phyloP scores from a whole-genome alignment of 2,888 invertebrate genomes.

The Sminthurides aquaticus region DNA sequence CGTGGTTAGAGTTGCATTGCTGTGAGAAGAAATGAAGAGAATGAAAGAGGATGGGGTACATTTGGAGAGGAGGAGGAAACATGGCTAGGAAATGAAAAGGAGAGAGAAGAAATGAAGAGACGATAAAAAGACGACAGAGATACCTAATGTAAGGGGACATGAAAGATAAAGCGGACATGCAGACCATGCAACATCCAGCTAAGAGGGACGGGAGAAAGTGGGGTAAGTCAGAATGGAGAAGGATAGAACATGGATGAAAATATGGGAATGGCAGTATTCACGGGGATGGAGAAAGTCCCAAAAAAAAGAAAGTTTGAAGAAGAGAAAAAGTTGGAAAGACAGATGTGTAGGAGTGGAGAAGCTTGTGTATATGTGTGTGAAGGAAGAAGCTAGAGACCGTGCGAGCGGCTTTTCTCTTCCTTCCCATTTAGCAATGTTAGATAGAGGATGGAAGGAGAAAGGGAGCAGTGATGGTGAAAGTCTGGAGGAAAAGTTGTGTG shows the following conservation, averaged over 20 bases:
- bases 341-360: conserved; percentile 7
- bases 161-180: not conserved
- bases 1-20: not conserved
- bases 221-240: too few relatives aligned
- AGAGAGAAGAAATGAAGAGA: not conserved
- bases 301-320: not conserved
- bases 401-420: not conserved
- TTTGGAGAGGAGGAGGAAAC: not conserved
- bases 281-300: too few relatives aligned
- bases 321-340: conserved; percentile 2
- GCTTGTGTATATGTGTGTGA: not conserved
- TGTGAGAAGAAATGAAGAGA: not conserved
- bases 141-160: not conserved
- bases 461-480: not conserved
- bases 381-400: not conserved
- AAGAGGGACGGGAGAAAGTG: too few relatives aligned
- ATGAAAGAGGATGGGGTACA: not conserved
- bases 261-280: too few relatives aligned
- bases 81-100: not conserved
- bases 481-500: not conserved
- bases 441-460: not conserved
- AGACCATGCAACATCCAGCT: not conserved
- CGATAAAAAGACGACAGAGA: not conserved
- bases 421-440: not conserved
- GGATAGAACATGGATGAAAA: too few relatives aligned